Conservation (phyloP, 1,140 invertebrate genomes). For the Ooceraea biroi region DNA sequence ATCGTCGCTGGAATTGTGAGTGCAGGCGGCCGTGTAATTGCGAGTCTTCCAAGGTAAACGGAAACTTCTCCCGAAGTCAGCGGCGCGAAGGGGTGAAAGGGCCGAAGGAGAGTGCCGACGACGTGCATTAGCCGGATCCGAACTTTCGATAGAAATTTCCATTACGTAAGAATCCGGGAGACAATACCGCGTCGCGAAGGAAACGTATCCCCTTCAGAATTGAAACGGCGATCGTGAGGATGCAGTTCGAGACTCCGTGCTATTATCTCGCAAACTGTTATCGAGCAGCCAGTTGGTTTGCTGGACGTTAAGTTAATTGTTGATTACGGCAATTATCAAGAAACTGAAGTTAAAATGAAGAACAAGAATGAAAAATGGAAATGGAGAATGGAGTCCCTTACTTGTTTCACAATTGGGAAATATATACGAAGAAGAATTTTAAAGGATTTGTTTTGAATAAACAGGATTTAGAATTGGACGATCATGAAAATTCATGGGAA, state of each 20-base stretch:
- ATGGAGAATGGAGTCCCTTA: neutral
- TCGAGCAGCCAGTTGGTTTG: neutral
- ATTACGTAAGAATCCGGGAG: constrained; percentile 59
- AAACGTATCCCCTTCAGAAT: constrained; percentile 17
- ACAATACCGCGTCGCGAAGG: constrained; percentile 35
- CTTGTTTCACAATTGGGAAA: neutral
- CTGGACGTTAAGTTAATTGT: neutral
- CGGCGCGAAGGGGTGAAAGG: no score
- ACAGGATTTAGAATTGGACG: no score
- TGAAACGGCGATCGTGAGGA: neutral
- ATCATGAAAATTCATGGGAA: no score
- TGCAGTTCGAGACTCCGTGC: neutral
- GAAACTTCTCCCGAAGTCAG: constrained; percentile 25
- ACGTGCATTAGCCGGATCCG: constrained; percentile 58
- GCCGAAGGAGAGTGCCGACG: constrained; percentile 38
- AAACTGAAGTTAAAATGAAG: neutral
- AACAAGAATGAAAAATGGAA: neutral
- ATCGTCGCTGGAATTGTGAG: constrained; percentile 57
- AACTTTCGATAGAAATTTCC: constrained; percentile 64
- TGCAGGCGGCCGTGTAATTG: constrained; percentile 61
- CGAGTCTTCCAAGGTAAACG: constrained; percentile 50
- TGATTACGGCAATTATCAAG: neutral
- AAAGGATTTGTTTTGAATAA: no score
- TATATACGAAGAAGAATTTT: no score
- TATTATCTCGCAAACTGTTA: constrained; percentile 13